A percentile compares a stretch with the other conserved stretches of the same genome.
phyloP scores from a whole-genome alignment of 2,797 vertebrate species.

The Enteromius paludinosus region DNA sequence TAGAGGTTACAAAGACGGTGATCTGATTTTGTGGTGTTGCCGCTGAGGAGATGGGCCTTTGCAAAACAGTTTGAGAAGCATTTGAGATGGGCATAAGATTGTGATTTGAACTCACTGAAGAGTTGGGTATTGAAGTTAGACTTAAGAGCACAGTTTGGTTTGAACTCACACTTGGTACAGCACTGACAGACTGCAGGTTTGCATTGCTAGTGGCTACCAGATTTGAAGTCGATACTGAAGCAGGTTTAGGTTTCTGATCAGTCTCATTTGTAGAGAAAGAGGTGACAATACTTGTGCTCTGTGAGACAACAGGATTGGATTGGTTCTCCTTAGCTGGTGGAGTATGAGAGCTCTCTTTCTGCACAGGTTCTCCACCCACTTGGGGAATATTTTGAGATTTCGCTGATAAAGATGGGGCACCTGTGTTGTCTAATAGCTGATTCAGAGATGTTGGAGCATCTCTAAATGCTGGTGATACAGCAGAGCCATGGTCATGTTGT shows the following conservation, averaged over 20 bases:
- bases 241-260: conserved; percentile 71
- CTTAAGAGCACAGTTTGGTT: conserved; percentile 57
- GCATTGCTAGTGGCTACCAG: conserved; percentile 65
- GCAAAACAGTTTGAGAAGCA: conserved; percentile 82
- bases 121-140: conserved; percentile 52
- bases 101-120: conserved; percentile 61
- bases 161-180: conserved; percentile 61
- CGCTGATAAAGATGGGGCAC: conserved; percentile 79
- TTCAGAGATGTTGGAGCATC: conserved; percentile 92
- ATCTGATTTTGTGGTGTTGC: conserved; percentile 89
- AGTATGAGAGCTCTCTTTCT: conserved; percentile 70
- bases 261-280: conserved; percentile 71
- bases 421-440: conserved; percentile 92
- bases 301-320: conserved; percentile 61
- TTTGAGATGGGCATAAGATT: conserved; percentile 74
- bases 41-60: conserved; percentile 86
- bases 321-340: conserved; percentile 68
- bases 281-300: conserved; percentile 65
- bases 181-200: conserved; percentile 66
- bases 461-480: conserved; percentile 83
- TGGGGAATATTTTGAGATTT: conserved; percentile 72
- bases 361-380: conserved; percentile 62
- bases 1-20: conserved; percentile 95
- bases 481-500: conserved; percentile 79
- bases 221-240: conserved; percentile 55